Evolutionary conservation across 2,797 vertebrate genomes (phyloP).

Genomic region (Sphenopsis melanotis): DNA sequence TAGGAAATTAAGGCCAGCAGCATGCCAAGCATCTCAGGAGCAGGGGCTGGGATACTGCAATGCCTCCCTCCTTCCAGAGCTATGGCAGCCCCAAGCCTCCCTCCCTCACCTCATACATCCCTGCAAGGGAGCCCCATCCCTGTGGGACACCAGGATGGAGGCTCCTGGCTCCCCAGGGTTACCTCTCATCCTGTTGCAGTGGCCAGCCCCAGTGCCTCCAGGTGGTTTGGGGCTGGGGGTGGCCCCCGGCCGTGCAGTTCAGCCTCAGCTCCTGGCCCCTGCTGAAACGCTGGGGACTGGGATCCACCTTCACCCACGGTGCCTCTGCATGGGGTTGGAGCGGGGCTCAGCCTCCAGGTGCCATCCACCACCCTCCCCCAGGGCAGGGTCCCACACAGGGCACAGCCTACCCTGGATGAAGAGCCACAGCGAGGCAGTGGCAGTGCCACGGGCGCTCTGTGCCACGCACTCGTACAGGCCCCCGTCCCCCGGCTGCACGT

Average conservation of each 20-base stretch:
- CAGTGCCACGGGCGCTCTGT: constrained; percentile 74
- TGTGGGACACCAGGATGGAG: rapidly evolving
- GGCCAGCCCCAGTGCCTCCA: constrained; percentile 84
- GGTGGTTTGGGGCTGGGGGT: constrained; percentile 76
- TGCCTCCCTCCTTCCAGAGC: not conserved
- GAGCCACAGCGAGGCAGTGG: constrained; percentile 81
- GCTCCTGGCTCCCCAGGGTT: not conserved
- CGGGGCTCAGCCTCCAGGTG: not conserved
- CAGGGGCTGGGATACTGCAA: rapidly evolving
- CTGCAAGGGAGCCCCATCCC: not conserved
- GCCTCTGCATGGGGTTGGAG: constrained; percentile 73
- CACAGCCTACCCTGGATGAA: constrained; percentile 80
- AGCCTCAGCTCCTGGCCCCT: constrained; percentile 82
- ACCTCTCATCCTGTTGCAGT: constrained; percentile 83
- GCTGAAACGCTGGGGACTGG: constrained; percentile 77
- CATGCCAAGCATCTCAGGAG: not conserved
- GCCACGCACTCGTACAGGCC: constrained; percentile 85
- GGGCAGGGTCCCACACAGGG: rapidly evolving
- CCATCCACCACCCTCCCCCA: rapidly evolving
- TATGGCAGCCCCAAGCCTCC: rapidly evolving
- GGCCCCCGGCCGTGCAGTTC: constrained; percentile 83
- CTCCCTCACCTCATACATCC: rapidly evolving
- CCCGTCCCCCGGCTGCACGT: constrained; percentile 66
- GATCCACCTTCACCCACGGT: constrained; percentile 80
- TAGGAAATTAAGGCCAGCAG: not conserved